These are phyloP conservation scores for Mareca strepera DNA, from an alignment of 2,797 vertebrate species.

Conservation along the genomic window DNA sequence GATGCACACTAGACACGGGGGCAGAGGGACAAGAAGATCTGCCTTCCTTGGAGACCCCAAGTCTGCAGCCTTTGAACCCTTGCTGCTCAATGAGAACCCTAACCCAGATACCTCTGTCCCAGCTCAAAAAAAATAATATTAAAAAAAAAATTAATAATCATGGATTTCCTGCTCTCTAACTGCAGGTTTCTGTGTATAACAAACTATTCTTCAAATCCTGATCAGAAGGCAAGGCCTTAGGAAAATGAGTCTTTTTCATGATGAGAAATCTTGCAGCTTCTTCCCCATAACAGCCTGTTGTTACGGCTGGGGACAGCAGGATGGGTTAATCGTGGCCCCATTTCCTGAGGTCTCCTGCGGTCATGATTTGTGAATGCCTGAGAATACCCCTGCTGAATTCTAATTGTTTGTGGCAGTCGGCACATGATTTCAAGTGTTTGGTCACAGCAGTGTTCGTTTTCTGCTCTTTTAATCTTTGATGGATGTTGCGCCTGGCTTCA, in stretches of 20 bases:
- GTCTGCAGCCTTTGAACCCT: background rate
- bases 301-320: slow-evolving; percentile 27
- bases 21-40: background rate
- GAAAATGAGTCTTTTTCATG: background rate
- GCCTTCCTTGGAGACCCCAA: background rate
- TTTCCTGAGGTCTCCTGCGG: slow-evolving; percentile 58
- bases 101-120: background rate
- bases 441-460: slow-evolving; percentile 75
- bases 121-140: background rate
- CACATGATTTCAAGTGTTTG: slow-evolving; percentile 74
- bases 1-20: background rate
- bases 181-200: background rate
- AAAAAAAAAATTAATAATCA: background rate
- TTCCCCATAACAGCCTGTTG: background rate
- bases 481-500: slow-evolving; percentile 71
- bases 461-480: slow-evolving; percentile 77
- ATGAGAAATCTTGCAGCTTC: background rate
- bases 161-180: background rate
- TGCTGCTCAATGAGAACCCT: background rate
- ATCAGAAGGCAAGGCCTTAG: background rate
- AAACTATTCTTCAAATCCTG: background rate
- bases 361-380: slow-evolving; percentile 70
- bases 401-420: slow-evolving; percentile 75
- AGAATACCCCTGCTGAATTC: slow-evolving; percentile 71
- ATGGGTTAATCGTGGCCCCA: slow-evolving; percentile 64